Percentiles rank a stretch among this genome's conserved stretches.
phyloP scores from a whole-genome alignment of 2,888 invertebrate species.

The Unio pictorum region DNA sequence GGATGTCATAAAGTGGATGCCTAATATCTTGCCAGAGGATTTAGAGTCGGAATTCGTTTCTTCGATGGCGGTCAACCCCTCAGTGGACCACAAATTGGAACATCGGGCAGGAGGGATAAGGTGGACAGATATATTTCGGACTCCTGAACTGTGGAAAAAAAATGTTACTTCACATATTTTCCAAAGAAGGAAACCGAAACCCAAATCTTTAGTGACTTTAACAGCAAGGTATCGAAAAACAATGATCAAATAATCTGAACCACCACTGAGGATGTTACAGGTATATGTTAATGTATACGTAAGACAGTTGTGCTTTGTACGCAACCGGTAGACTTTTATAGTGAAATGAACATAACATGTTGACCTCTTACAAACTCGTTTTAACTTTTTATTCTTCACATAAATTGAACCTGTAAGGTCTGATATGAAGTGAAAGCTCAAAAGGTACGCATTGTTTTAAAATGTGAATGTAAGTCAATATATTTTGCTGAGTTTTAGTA shows the following conservation, averaged over 20 bases:
- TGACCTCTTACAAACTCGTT: no score
- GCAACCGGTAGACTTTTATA: no score
- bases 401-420: no score
- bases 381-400: no score
- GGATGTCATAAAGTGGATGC: neutral
- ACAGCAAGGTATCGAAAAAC: slow-evolving; percentile 26
- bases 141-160: slow-evolving; percentile 43
- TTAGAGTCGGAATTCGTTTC: slow-evolving; percentile 19
- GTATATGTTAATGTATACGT: no score
- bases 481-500: no score
- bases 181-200: slow-evolving; percentile 4
- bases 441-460: no score
- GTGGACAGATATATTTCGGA: slow-evolving; percentile 39
- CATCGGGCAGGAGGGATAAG: slow-evolving; percentile 2
- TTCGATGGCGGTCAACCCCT: slow-evolving; percentile 31
- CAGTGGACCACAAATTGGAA: slow-evolving; percentile 12
- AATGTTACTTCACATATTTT: neutral
- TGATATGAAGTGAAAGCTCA: no score
- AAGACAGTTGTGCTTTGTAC: no score
- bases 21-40: slow-evolving; percentile 12
- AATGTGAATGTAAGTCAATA: no score
- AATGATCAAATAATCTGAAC: slow-evolving; percentile 12
- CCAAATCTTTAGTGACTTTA: slow-evolving; percentile 20
- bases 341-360: no score
- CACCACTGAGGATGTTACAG: no score